Evolutionary conservation across 1,140 invertebrate species (phyloP).

Genomic region (Adelges cooleyi): DNA sequence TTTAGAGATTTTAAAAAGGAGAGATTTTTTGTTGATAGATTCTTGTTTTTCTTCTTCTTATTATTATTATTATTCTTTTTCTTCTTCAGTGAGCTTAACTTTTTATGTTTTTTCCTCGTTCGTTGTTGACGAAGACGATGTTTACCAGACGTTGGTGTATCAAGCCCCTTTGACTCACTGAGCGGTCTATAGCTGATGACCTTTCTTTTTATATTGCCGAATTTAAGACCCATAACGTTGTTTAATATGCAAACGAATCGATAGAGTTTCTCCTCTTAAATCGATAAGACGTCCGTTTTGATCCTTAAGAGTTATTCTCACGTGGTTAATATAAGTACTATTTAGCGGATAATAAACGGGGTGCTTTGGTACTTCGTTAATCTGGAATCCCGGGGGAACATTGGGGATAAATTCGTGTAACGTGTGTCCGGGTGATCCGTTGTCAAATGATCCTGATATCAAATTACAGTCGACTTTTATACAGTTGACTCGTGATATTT

Average conservation of each 20-base stretch:
- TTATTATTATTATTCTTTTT: too few species aligned
- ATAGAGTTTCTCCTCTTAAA: slow-evolving; percentile 32
- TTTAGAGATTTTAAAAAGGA: not conserved
- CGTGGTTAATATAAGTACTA: slow-evolving; percentile 29
- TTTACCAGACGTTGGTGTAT: too few species aligned
- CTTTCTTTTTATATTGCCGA: slow-evolving; percentile 4
- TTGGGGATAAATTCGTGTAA: slow-evolving; percentile 36
- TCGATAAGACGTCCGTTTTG: slow-evolving; percentile 27
- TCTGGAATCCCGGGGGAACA: slow-evolving; percentile 35
- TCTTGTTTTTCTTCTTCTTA: too few species aligned
- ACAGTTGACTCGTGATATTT: slow-evolving; percentile 16
- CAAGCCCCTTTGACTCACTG: not conserved
- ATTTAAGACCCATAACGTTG: slow-evolving; percentile 28
- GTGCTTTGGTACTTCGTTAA: slow-evolving; percentile 33
- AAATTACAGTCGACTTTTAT: slow-evolving; percentile 29
- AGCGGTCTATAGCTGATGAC: not conserved
- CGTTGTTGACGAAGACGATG: too few species aligned
- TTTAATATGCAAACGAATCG: slow-evolving; percentile 30
- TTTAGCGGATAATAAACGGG: slow-evolving; percentile 32
- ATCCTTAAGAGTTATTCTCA: slow-evolving; percentile 31
- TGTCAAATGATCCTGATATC: slow-evolving; percentile 33
- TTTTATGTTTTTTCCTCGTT: too few species aligned
- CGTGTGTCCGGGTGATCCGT: slow-evolving; percentile 34
- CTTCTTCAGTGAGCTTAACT: too few species aligned
- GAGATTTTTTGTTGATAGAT: too few species aligned